These are phyloP conservation scores for Sthenelais limicola DNA, from an alignment of 2,888 invertebrate species.

Conservation along the genomic window DNA sequence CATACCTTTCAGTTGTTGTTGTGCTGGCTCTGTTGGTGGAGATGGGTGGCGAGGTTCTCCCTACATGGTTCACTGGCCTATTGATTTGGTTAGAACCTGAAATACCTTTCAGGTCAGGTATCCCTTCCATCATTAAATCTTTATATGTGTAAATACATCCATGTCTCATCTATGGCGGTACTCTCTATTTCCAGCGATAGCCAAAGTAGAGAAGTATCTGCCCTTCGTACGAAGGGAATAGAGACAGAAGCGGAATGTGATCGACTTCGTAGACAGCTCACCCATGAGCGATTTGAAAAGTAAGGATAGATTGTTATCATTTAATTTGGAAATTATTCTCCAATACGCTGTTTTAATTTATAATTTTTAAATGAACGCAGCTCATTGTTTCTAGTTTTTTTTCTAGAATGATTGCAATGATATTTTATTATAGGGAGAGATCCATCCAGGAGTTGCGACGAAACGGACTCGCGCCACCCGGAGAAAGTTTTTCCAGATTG, in stretches of 20 bases:
- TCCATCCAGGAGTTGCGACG: slow-evolving; percentile 69
- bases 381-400: background rate
- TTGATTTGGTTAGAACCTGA: too few species aligned
- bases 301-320: slow-evolving; percentile 48
- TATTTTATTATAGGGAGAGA: slow-evolving; percentile 63
- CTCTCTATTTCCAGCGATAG: slow-evolving; percentile 62
- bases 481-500: slow-evolving; percentile 32
- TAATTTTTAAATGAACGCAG: background rate
- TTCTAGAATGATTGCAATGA: background rate
- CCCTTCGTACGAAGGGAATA: slow-evolving; percentile 66
- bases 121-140: too few species aligned
- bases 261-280: slow-evolving; percentile 68
- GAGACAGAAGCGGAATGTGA: slow-evolving; percentile 72
- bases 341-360: background rate
- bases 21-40: too few species aligned
- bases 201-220: slow-evolving; percentile 69
- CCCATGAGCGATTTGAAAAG: slow-evolving; percentile 72
- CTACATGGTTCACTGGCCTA: too few species aligned
- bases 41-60: too few species aligned
- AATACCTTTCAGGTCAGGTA: too few species aligned
- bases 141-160: too few species aligned
- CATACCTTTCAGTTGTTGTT: too few species aligned
- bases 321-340: background rate
- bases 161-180: too few species aligned
- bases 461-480: slow-evolving; percentile 64